Evolutionary conservation across 2,797 vertebrate species (phyloP), one percentile per base, ranked within the genome.

Genomic region (Crypturellus tataupa): DNA sequence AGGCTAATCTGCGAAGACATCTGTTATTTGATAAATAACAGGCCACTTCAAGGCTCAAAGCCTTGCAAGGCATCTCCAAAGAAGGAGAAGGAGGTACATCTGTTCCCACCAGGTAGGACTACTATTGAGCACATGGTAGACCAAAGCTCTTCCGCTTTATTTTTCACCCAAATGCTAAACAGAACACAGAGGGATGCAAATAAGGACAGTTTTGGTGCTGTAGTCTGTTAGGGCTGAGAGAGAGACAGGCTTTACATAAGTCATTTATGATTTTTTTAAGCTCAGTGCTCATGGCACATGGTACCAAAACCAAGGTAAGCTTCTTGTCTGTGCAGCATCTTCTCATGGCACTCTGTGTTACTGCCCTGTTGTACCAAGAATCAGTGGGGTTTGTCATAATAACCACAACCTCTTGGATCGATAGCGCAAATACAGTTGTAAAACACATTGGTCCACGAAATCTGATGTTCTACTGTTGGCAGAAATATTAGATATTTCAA

Each of bases 1-100:
- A 88, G 93, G 81, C 93, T 97, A 95, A 97, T 97, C 95, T 94
- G 84, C 81, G 76, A 88, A 97, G 97, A 97, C 98, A 98, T 97
- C 97, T 98, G 97, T 93, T 92, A 97, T 96, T 96, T 93, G 86
- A 94, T 51, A 94, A 94, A 97, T 97, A 97, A 98, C 94, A 95
- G 84, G 72, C 89, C 95, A 88, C 90, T 95, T 90, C 33, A 88
- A 94, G 71, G 86, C 95, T 84, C 92, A 90, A 87, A 94, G 82
- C 91, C 81, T 85, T 63, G 44, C 46, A 60, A 93, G 58, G 85
- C 90, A 64, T 70, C 96, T 95, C 87, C 72, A 55, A 90, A 94
- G 89, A 86, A 95, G 89, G 11, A 90, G 94, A 90, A 96, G 89
- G 86, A 96, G 90, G 88, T 64, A 73, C 53, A 94, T 96, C 95